Conservation (phyloP, 2,888 invertebrate species). For the Eupithecia inturbata region DNA sequence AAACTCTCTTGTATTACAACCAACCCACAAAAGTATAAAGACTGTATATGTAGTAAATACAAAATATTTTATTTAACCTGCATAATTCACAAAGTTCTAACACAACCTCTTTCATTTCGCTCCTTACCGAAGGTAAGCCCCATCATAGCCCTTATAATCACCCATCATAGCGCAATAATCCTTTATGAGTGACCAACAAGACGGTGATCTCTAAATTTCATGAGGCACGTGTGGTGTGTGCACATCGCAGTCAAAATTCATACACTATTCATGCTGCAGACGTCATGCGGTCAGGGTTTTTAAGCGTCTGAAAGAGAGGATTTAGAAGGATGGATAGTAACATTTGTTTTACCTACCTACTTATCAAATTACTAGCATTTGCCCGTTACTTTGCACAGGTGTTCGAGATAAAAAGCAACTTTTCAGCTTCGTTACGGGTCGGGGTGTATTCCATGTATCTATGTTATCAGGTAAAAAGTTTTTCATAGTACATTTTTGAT, state of each 20-base stretch:
- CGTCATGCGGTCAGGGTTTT: conserved; percentile 4
- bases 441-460: background rate
- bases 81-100: no score
- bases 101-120: background rate
- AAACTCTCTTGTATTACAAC: no score
- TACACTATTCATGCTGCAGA: conserved; percentile 33
- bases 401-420: background rate
- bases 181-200: conserved; percentile 28
- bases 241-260: conserved; percentile 29
- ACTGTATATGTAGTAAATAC: no score
- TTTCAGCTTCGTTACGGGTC: background rate
- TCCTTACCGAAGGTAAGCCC: background rate
- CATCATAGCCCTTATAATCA: conserved; percentile 16
- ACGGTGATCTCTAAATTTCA: conserved; percentile 33
- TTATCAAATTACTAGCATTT: background rate
- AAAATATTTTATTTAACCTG: background rate
- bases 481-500: background rate
- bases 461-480: background rate
- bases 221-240: conserved; percentile 19
- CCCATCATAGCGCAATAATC: conserved; percentile 24
- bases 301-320: background rate
- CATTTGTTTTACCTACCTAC: background rate
- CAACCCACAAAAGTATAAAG: no score
- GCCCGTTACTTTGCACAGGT: background rate
- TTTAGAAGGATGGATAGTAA: background rate